A percentile compares a stretch with the other conserved stretches of the same genome.
These are phyloP conservation scores for Sminthurides aquaticus DNA, from an alignment of 2,888 invertebrate species.

Conservation along the genomic window DNA sequence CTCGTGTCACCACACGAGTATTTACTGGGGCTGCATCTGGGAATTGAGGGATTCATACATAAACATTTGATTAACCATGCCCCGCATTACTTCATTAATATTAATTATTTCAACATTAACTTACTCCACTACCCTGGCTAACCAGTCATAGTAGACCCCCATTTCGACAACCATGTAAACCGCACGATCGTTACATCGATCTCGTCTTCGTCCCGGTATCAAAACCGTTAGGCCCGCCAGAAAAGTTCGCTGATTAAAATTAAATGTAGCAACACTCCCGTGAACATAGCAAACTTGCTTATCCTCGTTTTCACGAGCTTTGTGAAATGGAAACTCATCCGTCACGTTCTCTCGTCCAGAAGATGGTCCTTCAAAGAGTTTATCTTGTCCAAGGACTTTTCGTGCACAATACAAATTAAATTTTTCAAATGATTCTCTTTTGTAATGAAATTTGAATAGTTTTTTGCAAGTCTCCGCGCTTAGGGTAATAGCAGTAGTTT, in stretches of 20 bases:
- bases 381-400: not conserved
- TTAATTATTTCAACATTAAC: not conserved
- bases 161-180: not conserved
- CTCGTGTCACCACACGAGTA: not conserved
- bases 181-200: not conserved
- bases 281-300: not conserved
- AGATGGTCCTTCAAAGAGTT: not conserved
- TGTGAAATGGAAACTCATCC: too few relatives aligned
- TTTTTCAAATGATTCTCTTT: not conserved
- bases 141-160: not conserved
- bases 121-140: not conserved
- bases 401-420: not conserved
- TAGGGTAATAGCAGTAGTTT: not conserved
- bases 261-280: not conserved
- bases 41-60: too few relatives aligned
- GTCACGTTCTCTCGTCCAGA: not conserved
- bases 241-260: not conserved
- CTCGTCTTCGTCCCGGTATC: conserved; percentile 1
- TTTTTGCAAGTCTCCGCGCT: not conserved
- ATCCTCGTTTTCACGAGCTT: not conserved
- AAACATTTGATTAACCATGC: not conserved
- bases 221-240: not conserved
- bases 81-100: too few relatives aligned
- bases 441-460: not conserved
- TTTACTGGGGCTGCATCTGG: not conserved